Evolutionary conservation across 2,113 vertebrate genomes (phyloP).

Genomic region (Anas platyrhynchos): DNA sequence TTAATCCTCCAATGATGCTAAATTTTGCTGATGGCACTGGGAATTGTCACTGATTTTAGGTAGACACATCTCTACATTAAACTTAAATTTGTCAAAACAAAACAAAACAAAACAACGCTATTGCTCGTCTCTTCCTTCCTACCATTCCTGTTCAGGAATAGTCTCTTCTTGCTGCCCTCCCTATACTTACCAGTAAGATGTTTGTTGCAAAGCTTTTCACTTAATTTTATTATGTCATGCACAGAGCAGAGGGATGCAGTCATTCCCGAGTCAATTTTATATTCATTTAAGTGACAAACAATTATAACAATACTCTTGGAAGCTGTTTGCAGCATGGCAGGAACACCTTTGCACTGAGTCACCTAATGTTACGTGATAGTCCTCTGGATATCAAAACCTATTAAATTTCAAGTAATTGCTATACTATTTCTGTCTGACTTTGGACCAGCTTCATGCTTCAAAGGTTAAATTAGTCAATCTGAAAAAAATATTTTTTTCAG

Average conservation of each 20-base stretch:
- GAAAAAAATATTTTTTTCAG: neutral
- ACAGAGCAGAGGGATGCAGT: neutral
- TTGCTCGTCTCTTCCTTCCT: neutral
- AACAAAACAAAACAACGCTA: neutral
- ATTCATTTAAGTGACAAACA: neutral
- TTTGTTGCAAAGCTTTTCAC: neutral
- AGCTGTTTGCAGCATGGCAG: neutral
- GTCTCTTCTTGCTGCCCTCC: neutral
- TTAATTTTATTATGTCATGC: neutral
- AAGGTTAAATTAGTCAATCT: neutral
- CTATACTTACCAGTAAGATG: neutral
- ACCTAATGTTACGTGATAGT: neutral
- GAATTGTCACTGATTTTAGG: neutral
- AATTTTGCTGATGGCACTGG: neutral
- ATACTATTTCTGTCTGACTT: neutral
- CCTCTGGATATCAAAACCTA: neutral
- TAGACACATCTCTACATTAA: neutral
- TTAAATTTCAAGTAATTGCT: neutral
- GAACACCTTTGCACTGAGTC: neutral
- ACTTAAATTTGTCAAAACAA: neutral
- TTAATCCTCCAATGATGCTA: neutral
- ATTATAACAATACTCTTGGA: neutral
- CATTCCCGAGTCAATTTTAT: rapidly evolving
- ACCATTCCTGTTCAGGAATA: neutral
- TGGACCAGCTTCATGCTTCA: neutral